These are phyloP conservation scores for Portunus trituberculatus DNA, from an alignment of 1,140 invertebrate species.

Conservation along the genomic window DNA sequence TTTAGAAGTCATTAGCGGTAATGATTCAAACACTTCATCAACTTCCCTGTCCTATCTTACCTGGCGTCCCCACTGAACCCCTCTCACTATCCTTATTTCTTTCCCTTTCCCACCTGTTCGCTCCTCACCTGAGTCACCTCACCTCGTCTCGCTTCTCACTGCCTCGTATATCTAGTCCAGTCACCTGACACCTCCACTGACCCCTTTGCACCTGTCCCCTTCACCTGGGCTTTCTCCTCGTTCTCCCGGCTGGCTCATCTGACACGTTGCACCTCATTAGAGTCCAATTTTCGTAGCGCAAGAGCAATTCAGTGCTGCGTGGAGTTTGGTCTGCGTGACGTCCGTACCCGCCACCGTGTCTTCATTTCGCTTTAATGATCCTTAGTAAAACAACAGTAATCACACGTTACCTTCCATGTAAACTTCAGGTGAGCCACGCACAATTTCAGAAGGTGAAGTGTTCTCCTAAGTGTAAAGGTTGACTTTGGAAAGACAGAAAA, in stretches of 20 bases:
- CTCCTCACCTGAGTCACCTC: background rate
- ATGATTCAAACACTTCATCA: background rate
- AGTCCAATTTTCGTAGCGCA: background rate
- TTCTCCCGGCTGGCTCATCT: background rate
- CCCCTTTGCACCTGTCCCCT: background rate
- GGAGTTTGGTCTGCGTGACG: background rate
- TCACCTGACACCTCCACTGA: background rate
- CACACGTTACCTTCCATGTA: no score
- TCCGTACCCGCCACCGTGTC: no score
- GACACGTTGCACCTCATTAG: background rate
- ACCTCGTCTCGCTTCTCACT: background rate
- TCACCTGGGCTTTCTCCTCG: background rate
- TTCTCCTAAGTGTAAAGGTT: no score
- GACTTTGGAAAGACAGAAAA: no score
- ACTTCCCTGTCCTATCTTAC: background rate
- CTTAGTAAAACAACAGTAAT: no score
- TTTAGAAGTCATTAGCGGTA: background rate
- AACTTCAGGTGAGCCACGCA: no score
- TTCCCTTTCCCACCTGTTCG: background rate
- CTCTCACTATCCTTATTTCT: background rate
- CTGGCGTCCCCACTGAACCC: background rate
- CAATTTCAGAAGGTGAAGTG: no score
- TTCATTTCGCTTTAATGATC: no score
- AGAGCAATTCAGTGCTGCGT: background rate
- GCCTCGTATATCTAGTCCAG: background rate